A percentile compares a stretch with the other conserved stretches of the same genome.
These are phyloP conservation scores for Priapulus caudatus DNA, from an alignment of 2,888 invertebrate species.

Conservation along the genomic window DNA sequence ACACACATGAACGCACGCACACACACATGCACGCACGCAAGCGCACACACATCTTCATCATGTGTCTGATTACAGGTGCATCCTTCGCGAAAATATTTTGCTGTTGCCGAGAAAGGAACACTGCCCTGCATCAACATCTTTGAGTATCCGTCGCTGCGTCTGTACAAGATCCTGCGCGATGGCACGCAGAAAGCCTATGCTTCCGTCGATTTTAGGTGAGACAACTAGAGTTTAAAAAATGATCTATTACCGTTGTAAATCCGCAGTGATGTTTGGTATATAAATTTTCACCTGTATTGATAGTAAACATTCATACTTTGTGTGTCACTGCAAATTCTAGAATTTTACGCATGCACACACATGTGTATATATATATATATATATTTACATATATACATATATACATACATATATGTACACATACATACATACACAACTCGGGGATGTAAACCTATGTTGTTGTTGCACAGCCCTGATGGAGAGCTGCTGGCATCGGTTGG, in stretches of 20 bases:
- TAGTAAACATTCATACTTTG: no score
- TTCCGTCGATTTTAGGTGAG: slow-evolving; percentile 46
- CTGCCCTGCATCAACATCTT: slow-evolving; percentile 67
- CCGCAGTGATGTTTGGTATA: background rate
- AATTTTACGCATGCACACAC: background rate
- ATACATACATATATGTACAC: no score
- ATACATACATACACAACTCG: no score
- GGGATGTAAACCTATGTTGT: no score
- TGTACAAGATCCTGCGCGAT: slow-evolving; percentile 56
- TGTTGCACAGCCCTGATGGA: slow-evolving; percentile 69
- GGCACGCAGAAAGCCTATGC: slow-evolving; percentile 64
- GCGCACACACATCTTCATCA: background rate
- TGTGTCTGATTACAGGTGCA: slow-evolving; percentile 41
- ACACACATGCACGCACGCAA: slow-evolving; percentile 3
- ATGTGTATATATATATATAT: slow-evolving; percentile 4
- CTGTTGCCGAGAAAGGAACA: slow-evolving; percentile 67
- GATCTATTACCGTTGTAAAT: background rate
- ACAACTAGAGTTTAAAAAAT: no score
- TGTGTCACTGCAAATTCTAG: no score
- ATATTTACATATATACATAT: no score
- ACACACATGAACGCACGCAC: background rate
- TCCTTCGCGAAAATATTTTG: slow-evolving; percentile 52
- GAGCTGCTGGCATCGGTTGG: slow-evolving; percentile 67
- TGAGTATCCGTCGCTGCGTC: slow-evolving; percentile 64
- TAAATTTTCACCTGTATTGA: no score